Evolutionary conservation across 2,113 vertebrate species (phyloP).

Genomic region (Maylandia zebra): DNA sequence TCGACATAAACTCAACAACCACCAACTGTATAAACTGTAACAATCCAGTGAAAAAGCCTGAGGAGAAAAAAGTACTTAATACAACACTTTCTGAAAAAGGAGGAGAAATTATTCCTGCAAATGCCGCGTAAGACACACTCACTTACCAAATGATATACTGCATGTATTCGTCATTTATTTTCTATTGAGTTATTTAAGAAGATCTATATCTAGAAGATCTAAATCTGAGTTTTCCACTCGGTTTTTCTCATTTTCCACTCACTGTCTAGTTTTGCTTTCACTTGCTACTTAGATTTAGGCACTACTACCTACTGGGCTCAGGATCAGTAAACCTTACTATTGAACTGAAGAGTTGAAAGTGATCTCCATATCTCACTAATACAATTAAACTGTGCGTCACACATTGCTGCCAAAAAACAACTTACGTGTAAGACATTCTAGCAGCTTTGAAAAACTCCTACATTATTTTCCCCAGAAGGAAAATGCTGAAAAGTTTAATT

Average conservation of each 20-base stretch:
- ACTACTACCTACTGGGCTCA: neutral
- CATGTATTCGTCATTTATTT: neutral
- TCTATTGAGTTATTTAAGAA: neutral
- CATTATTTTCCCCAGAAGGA: neutral
- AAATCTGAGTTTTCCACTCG: neutral
- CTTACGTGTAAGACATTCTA: neutral
- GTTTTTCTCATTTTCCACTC: neutral
- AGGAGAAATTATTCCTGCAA: accelerated
- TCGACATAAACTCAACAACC: accelerated
- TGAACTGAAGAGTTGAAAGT: neutral
- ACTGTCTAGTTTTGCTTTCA: neutral
- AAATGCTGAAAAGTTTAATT: neutral
- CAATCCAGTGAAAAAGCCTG: neutral
- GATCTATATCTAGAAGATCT: neutral
- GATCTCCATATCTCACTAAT: neutral
- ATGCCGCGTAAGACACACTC: constrained; percentile 13
- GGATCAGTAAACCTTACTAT: neutral
- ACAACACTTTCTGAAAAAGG: accelerated
- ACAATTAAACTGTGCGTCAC: neutral
- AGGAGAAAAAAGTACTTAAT: accelerated
- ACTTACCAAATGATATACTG: neutral
- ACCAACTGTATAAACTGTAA: neutral
- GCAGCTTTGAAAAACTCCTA: neutral
- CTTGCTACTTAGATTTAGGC: neutral
- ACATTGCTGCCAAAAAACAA: neutral